Percentiles rank a stretch among this genome's conserved stretches.
These are phyloP conservation scores for Tethea ocularis DNA, from an alignment of 2,888 invertebrate species.

Conservation along the genomic window DNA sequence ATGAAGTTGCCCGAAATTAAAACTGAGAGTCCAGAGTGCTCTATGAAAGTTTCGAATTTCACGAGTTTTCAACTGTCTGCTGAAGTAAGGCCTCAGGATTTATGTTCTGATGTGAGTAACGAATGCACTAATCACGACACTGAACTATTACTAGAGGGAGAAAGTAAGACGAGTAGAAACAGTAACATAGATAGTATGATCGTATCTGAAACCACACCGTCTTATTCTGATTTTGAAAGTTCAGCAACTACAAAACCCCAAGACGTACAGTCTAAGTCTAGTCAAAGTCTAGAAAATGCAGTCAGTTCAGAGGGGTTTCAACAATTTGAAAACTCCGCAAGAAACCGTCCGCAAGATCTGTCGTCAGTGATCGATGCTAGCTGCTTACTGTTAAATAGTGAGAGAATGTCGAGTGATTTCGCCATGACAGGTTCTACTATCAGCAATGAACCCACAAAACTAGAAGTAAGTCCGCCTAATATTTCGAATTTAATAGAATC, in stretches of 20 bases:
- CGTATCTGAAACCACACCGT: slow-evolving; percentile 48
- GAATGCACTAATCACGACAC: slow-evolving; percentile 41
- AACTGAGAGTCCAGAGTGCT: slow-evolving; percentile 36
- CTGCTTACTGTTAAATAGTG: slow-evolving; percentile 57
- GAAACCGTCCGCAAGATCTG: slow-evolving; percentile 64
- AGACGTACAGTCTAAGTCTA: slow-evolving; percentile 54
- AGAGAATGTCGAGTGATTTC: slow-evolving; percentile 50
- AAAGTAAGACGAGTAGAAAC: slow-evolving; percentile 49
- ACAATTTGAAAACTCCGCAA: slow-evolving; percentile 61
- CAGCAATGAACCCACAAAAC: slow-evolving; percentile 2
- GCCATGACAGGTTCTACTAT: slow-evolving; percentile 38
- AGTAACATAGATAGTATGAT: slow-evolving; percentile 48
- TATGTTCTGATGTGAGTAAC: slow-evolving; percentile 43
- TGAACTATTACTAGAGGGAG: slow-evolving; percentile 53
- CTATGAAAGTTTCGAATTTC: slow-evolving; percentile 52
- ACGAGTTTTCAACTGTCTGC: slow-evolving; percentile 61
- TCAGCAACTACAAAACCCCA: slow-evolving; percentile 62
- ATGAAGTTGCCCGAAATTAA: slow-evolving; percentile 46
- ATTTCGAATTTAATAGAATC: slow-evolving; percentile 70
- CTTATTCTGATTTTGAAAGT: slow-evolving; percentile 65
- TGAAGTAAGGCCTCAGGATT: slow-evolving; percentile 64
- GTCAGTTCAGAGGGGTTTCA: slow-evolving; percentile 64
- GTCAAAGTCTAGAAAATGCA: slow-evolving; percentile 57
- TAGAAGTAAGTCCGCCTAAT: slow-evolving; percentile 57
- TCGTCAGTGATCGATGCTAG: slow-evolving; percentile 64